phyloP scores from a whole-genome alignment of 2,888 invertebrate species.

The Clusia tigrina region DNA sequence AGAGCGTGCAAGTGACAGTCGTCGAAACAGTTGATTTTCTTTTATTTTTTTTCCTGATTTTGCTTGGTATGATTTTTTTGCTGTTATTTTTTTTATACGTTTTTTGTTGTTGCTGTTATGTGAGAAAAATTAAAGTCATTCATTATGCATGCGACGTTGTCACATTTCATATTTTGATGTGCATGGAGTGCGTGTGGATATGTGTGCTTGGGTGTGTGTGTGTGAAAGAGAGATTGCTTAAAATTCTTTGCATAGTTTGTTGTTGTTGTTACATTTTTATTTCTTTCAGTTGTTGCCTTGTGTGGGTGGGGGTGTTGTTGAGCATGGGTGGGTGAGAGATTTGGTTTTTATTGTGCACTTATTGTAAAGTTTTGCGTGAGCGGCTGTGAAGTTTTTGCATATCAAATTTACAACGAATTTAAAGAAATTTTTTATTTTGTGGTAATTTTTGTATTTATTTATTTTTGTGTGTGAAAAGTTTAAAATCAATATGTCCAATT shows the following conservation, averaged over 20 bases:
- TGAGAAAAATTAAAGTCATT: slow-evolving; percentile 35
- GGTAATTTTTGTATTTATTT: too few species aligned
- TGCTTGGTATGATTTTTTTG: too few species aligned
- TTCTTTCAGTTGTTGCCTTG: background rate
- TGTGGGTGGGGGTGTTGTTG: background rate
- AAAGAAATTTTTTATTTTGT: background rate
- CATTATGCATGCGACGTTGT: slow-evolving; percentile 35
- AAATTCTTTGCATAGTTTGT: slow-evolving; percentile 10
- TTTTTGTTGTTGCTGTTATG: slow-evolving; percentile 11
- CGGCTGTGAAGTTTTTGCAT: background rate
- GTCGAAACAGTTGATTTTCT: background rate
- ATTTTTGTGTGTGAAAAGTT: too few species aligned
- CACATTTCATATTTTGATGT: slow-evolving; percentile 32
- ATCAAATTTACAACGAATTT: background rate
- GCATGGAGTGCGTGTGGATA: slow-evolving; percentile 11
- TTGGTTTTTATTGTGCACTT: too few species aligned
- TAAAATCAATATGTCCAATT: background rate
- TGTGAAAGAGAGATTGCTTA: slow-evolving; percentile 6
- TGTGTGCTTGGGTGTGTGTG: slow-evolving; percentile 5
- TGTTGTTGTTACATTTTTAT: slow-evolving; percentile 11
- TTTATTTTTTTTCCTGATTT: background rate
- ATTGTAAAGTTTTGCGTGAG: background rate
- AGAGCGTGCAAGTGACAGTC: slow-evolving; percentile 1
- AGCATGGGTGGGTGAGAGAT: too few species aligned
- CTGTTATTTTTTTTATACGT: background rate